Percentiles rank a stretch among this genome's conserved stretches.
Conservation (phyloP, 2,888 invertebrate species). For the Ferdinandea cuprea region DNA sequence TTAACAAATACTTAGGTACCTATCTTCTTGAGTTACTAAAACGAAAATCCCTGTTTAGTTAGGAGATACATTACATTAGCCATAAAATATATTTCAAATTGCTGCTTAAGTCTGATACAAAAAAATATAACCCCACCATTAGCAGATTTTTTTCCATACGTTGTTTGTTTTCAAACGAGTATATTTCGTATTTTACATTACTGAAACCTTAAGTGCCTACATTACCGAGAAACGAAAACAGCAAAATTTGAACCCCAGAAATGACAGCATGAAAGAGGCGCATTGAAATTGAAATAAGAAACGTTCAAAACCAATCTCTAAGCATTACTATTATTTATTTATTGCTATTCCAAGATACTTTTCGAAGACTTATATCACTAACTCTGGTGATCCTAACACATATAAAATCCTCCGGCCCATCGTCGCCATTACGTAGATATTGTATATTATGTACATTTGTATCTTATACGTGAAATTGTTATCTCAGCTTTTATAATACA, state of each 20-base stretch:
- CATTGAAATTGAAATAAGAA: conserved; percentile 46
- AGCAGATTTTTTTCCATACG: not conserved
- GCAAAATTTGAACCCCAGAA: not conserved
- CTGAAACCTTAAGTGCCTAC: not conserved
- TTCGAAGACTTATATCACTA: conserved; percentile 50
- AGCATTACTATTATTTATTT: conserved; percentile 55
- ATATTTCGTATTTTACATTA: not conserved
- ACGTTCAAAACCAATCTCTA: conserved; percentile 48
- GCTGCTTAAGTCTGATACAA: conserved; percentile 27
- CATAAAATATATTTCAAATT: conserved; percentile 22
- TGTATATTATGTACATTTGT: not conserved
- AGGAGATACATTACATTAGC: conserved; percentile 1
- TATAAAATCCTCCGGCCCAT: conserved; percentile 29
- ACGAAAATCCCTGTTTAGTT: not conserved
- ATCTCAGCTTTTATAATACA: conserved; percentile 59
- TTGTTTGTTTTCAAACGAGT: conserved; percentile 15
- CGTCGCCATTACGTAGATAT: not conserved
- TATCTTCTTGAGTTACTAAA: too few species aligned
- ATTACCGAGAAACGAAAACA: conserved; percentile 15
- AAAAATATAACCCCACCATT: conserved; percentile 1
- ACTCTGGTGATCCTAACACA: conserved; percentile 45
- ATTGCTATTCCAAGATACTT: conserved; percentile 52
- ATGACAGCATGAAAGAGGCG: conserved; percentile 27
- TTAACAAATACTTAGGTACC: too few species aligned
- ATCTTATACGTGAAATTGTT: conserved; percentile 49